Evolutionary conservation across 2,888 invertebrate species (phyloP).

Genomic region (Camptogramma bilineatum): DNA sequence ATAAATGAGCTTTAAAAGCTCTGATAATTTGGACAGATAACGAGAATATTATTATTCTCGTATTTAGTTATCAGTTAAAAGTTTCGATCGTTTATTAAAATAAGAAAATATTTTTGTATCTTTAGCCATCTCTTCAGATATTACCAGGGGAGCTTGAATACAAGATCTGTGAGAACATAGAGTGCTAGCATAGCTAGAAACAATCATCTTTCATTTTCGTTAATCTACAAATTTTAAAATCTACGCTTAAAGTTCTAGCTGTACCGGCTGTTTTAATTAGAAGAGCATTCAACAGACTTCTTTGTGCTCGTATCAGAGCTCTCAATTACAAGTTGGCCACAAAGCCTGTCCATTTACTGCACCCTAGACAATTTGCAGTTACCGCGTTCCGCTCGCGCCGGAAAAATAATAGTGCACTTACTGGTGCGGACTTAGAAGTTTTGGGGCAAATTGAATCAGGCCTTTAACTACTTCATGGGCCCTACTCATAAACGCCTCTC

Average conservation of each 20-base stretch:
- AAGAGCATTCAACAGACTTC: constrained; percentile 16
- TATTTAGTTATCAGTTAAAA: too few relatives aligned
- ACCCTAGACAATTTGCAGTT: constrained; percentile 37
- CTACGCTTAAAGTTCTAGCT: not conserved
- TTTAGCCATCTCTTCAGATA: too few relatives aligned
- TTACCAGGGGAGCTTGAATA: too few relatives aligned
- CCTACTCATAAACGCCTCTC: too few relatives aligned
- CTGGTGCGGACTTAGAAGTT: constrained; percentile 9
- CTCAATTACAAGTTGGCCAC: constrained; percentile 32
- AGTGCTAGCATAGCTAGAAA: not conserved
- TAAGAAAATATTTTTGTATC: too few relatives aligned
- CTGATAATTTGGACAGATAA: too few relatives aligned
- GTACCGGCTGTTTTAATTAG: constrained; percentile 11
- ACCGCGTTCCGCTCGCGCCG: constrained; percentile 25
- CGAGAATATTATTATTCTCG: too few relatives aligned
- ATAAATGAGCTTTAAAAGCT: too few relatives aligned
- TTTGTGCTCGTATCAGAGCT: constrained; percentile 29
- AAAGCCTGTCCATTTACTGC: constrained; percentile 36
- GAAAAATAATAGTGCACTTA: constrained; percentile 33
- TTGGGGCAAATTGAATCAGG: not conserved
- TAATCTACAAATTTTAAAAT: not conserved
- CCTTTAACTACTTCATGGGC: too few relatives aligned
- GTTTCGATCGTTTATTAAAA: too few relatives aligned
- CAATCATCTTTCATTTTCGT: not conserved
- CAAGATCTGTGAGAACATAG: too few relatives aligned